Conservation (phyloP, 1,140 invertebrate genomes). For the Caerostris darwini region DNA sequence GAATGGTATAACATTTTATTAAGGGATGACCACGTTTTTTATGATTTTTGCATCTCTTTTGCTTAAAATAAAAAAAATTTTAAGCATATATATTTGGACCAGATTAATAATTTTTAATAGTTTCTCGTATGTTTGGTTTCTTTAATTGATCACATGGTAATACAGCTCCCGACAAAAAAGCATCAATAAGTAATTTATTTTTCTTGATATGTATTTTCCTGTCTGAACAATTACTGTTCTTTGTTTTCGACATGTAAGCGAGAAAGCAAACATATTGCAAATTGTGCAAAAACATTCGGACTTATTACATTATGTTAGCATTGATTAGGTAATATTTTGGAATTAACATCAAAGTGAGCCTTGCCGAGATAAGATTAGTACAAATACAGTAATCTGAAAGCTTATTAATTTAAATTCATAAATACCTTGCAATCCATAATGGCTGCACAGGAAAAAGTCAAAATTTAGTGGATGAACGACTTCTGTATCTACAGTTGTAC, state of each 20-base stretch:
- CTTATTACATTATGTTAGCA: neutral
- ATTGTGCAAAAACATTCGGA: neutral
- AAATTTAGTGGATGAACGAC: slow-evolving; percentile 91
- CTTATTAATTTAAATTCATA: neutral
- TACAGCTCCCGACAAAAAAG: too few species aligned
- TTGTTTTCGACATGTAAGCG: neutral
- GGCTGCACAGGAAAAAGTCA: slow-evolving; percentile 92
- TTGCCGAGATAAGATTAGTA: neutral
- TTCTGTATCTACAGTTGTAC: slow-evolving; percentile 90
- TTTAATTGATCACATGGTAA: too few species aligned
- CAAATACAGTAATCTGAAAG: neutral
- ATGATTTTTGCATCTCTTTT: too few species aligned
- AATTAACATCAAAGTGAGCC: too few species aligned
- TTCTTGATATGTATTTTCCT: too few species aligned
- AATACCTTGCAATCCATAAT: slow-evolving; percentile 83
- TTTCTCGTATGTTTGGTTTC: too few species aligned
- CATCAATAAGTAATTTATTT: too few species aligned
- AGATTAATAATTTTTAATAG: too few species aligned
- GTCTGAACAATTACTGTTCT: neutral
- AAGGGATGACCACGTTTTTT: too few species aligned
- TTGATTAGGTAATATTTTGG: neutral
- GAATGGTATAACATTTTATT: too few species aligned
- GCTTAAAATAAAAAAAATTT: too few species aligned
- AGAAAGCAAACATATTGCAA: neutral
- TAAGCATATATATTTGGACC: too few species aligned